phyloP scores from a whole-genome alignment of 2,797 vertebrate species.

The Simalia tracyae region DNA sequence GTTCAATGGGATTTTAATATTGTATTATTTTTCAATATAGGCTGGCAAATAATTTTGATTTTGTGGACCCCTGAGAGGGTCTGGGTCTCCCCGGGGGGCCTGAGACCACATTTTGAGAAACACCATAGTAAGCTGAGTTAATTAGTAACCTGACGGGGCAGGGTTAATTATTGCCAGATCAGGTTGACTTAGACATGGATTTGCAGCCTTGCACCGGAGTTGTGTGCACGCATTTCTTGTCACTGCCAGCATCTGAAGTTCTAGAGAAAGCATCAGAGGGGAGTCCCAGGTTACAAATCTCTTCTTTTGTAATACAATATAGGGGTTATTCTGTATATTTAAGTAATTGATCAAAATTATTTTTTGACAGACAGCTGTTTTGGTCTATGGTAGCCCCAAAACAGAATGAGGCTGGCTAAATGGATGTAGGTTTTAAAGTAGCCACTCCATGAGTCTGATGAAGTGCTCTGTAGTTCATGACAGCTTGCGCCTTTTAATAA shows the following conservation, averaged over 20 bases:
- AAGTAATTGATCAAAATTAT: too few relatives aligned
- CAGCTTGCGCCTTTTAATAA: too few relatives aligned
- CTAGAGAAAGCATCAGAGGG: not conserved
- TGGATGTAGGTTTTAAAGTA: too few relatives aligned
- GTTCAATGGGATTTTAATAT: not conserved
- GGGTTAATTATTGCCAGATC: not conserved
- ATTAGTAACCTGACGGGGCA: not conserved
- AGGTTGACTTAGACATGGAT: not conserved
- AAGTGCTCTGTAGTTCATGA: too few relatives aligned
- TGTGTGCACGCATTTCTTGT: not conserved
- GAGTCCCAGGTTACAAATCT: not conserved
- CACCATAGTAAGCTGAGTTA: not conserved
- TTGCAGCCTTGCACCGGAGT: not conserved
- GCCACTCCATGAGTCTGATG: too few relatives aligned
- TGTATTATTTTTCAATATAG: not conserved
- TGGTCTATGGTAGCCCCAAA: too few relatives aligned
- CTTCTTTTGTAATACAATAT: not conserved
- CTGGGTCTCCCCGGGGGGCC: not conserved
- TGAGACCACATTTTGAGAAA: not conserved
- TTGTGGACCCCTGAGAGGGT: not conserved
- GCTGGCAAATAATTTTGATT: not conserved
- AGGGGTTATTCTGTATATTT: not conserved
- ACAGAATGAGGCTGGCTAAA: too few relatives aligned
- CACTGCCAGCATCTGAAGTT: not conserved
- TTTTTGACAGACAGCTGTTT: too few relatives aligned